Percentiles rank a stretch among this genome's conserved stretches.
These are phyloP conservation scores for Proteles cristata DNA, from an alignment of 2,113 vertebrate species.

Conservation along the genomic window DNA sequence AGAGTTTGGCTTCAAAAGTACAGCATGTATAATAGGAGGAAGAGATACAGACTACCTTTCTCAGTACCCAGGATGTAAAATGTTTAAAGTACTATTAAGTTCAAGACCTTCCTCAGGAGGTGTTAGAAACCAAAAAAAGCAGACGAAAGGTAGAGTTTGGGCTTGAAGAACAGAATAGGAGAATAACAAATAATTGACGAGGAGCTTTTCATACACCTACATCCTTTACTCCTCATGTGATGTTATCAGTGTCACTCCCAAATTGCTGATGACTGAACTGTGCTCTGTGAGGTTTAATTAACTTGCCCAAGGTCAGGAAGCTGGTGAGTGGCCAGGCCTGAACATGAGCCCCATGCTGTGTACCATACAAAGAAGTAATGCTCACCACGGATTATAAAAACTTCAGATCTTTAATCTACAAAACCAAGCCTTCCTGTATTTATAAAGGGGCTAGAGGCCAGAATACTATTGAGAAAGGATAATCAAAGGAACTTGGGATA, in stretches of 20 bases:
- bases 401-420: background rate
- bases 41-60: background rate
- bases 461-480: background rate
- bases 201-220: background rate
- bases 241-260: background rate
- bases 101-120: background rate
- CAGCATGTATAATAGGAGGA: background rate
- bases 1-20: background rate
- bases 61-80: background rate
- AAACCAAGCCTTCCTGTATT: background rate
- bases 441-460: background rate
- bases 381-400: background rate
- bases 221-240: background rate
- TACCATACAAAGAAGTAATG: background rate
- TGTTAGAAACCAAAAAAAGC: background rate
- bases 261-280: background rate
- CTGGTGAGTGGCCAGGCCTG: background rate
- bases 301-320: background rate
- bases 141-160: background rate
- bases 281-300: background rate
- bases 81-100: background rate
- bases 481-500: background rate
- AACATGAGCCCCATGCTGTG: background rate
- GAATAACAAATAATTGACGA: background rate
- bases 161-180: background rate